Conservation (phyloP, 2,113 vertebrate genomes). For the Rattus norvegicus region DNA sequence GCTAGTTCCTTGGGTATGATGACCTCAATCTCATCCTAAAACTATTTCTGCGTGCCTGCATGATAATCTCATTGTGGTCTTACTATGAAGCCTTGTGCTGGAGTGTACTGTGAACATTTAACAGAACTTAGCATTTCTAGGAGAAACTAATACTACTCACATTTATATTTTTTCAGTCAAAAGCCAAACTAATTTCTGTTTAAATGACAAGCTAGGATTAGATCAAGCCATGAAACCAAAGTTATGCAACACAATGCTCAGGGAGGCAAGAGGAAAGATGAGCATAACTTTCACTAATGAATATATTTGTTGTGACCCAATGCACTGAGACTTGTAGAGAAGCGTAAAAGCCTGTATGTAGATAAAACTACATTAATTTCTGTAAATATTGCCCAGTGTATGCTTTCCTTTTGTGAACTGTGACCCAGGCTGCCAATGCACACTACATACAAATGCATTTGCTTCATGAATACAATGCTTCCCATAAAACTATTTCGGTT, state of each 20-base stretch:
- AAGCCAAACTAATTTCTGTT: background rate
- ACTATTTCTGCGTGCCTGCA: background rate
- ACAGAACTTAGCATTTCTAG: slow-evolving; percentile 11
- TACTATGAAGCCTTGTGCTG: slow-evolving; percentile 3
- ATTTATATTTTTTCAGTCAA: slow-evolving; percentile 5
- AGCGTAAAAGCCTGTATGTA: background rate
- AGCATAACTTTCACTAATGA: background rate
- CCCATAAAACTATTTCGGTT: background rate
- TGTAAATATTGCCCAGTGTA: background rate
- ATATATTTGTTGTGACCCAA: background rate
- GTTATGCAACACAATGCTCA: background rate
- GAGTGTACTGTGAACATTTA: background rate
- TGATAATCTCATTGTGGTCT: background rate
- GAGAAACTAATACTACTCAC: slow-evolving; percentile 8
- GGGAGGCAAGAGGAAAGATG: background rate
- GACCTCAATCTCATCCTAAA: background rate
- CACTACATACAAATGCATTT: background rate
- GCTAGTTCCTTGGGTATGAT: background rate
- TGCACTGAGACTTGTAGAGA: background rate
- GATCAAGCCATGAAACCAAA: background rate
- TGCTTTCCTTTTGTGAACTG: background rate
- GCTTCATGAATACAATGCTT: background rate
- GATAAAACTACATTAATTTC: background rate
- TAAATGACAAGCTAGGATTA: slow-evolving; percentile 11
- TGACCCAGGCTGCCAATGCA: background rate